Percentiles rank a stretch among this genome's conserved stretches.
Evolutionary conservation across 2,797 vertebrate genomes (phyloP).

Genomic region (Acomys russatus): DNA sequence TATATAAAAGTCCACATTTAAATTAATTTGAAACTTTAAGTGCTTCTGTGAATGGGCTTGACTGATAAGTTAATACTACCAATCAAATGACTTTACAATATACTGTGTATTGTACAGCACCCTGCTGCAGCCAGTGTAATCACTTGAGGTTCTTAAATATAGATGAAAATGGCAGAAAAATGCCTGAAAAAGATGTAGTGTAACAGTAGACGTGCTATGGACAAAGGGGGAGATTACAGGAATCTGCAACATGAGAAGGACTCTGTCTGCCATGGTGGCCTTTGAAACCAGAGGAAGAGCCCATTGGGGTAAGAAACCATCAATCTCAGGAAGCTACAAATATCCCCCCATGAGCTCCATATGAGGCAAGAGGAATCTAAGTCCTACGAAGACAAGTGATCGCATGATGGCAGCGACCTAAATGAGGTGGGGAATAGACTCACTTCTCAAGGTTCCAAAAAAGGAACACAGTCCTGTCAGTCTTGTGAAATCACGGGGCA

Average conservation of each 20-base stretch:
- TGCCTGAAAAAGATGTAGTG: neutral
- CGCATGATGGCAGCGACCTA: neutral
- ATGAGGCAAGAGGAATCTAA: neutral
- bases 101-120: neutral
- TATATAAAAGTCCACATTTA: constrained; percentile 54
- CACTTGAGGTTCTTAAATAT: neutral
- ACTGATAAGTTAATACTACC: neutral
- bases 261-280: neutral
- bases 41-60: neutral
- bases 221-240: neutral
- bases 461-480: neutral
- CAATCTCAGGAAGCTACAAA: neutral
- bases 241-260: neutral
- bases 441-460: neutral
- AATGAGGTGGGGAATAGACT: neutral
- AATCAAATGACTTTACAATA: neutral
- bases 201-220: neutral
- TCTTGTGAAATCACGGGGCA: neutral
- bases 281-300: neutral
- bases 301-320: neutral
- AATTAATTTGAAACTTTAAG: constrained; percentile 36
- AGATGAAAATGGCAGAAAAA: neutral
- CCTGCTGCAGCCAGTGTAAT: neutral
- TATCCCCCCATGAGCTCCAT: neutral
- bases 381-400: neutral